These are phyloP conservation scores for Nomia melanderi DNA, from an alignment of 1,140 invertebrate species.

Conservation along the genomic window DNA sequence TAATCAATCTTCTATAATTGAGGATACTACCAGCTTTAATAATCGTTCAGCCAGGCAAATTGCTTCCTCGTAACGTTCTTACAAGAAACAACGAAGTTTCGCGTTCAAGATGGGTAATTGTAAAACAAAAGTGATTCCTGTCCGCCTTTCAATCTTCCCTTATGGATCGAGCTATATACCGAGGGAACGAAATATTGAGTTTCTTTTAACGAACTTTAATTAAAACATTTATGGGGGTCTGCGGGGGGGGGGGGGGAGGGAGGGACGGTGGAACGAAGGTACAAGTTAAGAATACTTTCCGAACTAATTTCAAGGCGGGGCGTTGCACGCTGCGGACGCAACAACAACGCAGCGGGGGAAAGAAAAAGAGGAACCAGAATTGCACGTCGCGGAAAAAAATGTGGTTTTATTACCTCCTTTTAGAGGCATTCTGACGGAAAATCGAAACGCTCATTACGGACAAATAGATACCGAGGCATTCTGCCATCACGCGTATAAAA, in stretches of 20 bases:
- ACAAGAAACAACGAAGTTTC: too few species aligned
- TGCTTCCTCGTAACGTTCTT: too few species aligned
- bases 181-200: background rate
- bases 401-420: constrained; percentile 42
- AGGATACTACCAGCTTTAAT: too few species aligned
- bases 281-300: constrained; percentile 1
- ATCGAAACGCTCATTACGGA: constrained; percentile 70
- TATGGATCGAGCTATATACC: background rate
- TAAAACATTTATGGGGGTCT: constrained; percentile 6
- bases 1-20: too few species aligned
- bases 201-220: constrained; percentile 31
- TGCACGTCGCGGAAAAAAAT: background rate
- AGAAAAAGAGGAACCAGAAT: background rate
- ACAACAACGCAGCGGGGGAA: constrained; percentile 5
- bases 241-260: too few species aligned
- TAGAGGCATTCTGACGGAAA: constrained; percentile 63
- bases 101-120: background rate
- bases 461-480: constrained; percentile 62
- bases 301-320: constrained; percentile 15
- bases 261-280: background rate
- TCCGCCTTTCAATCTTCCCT: too few species aligned
- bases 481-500: constrained; percentile 30
- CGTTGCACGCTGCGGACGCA: constrained; percentile 8
- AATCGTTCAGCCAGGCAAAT: too few species aligned
- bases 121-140: background rate